Conservation (phyloP, 1,140 invertebrate species). For the Hestina assimilis region DNA sequence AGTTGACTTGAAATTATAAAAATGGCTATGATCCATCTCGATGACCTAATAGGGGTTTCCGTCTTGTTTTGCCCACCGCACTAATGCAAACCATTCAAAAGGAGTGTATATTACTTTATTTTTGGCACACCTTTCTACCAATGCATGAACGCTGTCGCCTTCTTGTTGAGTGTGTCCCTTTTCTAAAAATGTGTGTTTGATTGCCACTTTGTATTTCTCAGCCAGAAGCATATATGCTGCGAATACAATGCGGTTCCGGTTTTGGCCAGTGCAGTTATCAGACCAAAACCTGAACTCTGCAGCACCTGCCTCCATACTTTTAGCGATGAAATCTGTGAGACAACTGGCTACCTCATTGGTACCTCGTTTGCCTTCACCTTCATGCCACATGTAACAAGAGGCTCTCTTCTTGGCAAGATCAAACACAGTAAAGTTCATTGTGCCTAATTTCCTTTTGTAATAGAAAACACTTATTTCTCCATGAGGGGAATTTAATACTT, state of each 20-base stretch:
- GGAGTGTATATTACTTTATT: no score
- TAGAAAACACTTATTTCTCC: background rate
- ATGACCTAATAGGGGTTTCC: no score
- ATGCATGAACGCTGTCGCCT: constrained; percentile 45
- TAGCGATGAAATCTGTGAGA: constrained; percentile 22
- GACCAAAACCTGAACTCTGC: constrained; percentile 37
- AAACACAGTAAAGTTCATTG: background rate
- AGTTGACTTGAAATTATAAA: no score
- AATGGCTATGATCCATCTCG: no score
- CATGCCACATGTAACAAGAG: constrained; percentile 34
- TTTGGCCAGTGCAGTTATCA: constrained; percentile 52
- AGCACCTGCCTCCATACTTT: constrained; percentile 10
- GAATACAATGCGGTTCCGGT: constrained; percentile 50
- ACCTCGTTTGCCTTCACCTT: constrained; percentile 24
- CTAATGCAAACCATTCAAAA: no score
- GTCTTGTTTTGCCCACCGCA: no score
- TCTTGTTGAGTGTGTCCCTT: constrained; percentile 44
- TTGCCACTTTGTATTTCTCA: constrained; percentile 29
- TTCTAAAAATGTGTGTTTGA: constrained; percentile 47
- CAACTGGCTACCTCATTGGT: constrained; percentile 32
- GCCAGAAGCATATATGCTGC: constrained; percentile 38
- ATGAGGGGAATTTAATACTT: background rate
- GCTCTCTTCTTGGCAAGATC: constrained; percentile 16
- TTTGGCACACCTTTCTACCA: no score
- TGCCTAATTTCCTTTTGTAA: background rate